Conservation (phyloP, 1,140 invertebrate genomes). For the Phymastichus coffea region DNA sequence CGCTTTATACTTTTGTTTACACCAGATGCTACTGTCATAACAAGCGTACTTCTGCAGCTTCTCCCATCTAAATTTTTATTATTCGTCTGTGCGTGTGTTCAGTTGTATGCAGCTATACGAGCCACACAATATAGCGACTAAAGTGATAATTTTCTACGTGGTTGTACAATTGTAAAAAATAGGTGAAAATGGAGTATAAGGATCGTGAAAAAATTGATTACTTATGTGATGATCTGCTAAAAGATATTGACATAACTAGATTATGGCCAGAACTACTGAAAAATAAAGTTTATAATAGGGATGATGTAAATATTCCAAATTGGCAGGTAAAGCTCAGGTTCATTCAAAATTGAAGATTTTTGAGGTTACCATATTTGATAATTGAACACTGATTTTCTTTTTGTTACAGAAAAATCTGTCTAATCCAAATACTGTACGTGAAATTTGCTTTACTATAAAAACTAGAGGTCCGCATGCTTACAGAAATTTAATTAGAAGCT, state of each 20-base stretch:
- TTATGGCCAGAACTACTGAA: constrained; percentile 41
- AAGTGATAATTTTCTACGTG: too few species aligned
- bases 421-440: constrained; percentile 23
- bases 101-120: too few species aligned
- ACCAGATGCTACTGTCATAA: too few species aligned
- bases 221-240: constrained; percentile 29
- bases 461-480: constrained; percentile 45
- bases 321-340: constrained; percentile 45
- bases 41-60: too few species aligned
- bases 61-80: too few species aligned
- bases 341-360: too few species aligned
- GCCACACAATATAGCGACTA: too few species aligned
- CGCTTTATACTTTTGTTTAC: background rate
- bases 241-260: constrained; percentile 31
- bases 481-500: constrained; percentile 33
- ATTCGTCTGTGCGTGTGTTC: too few species aligned
- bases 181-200: constrained; percentile 34
- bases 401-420: constrained; percentile 33
- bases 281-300: constrained; percentile 38
- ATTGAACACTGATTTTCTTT: too few species aligned
- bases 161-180: background rate
- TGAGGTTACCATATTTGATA: too few species aligned
- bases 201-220: constrained; percentile 38
- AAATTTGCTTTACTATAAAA: constrained; percentile 39
- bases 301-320: constrained; percentile 38